Evolutionary conservation across 2,797 vertebrate genomes (phyloP).

Genomic region (Alcedo atthis): DNA sequence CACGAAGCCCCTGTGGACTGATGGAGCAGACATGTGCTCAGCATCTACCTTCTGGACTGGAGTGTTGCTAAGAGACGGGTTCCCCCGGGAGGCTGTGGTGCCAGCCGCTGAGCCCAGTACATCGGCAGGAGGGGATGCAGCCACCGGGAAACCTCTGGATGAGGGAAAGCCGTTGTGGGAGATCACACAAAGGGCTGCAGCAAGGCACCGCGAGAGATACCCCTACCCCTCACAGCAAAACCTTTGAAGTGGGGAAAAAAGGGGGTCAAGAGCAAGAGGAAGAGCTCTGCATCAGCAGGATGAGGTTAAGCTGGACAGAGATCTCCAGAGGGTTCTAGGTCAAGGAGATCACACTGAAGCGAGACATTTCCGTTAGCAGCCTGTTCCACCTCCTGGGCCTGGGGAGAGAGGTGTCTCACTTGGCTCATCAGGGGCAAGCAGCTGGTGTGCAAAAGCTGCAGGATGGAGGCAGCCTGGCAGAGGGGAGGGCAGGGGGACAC

Average conservation of each 20-base stretch:
- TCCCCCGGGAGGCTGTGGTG: slow-evolving; percentile 16
- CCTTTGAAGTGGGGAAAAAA: background rate
- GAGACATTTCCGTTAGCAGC: background rate
- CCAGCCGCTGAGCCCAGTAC: background rate
- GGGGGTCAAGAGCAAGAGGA: background rate
- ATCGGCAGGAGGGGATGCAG: background rate
- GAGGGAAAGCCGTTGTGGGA: background rate
- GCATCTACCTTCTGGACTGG: slow-evolving; percentile 17
- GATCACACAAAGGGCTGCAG: background rate
- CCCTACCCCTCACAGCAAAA: background rate
- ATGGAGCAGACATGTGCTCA: slow-evolving; percentile 5
- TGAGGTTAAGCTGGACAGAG: background rate
- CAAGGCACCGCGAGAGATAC: background rate
- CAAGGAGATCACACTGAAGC: background rate
- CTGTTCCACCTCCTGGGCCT: background rate
- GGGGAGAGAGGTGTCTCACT: background rate
- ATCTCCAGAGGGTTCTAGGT: background rate
- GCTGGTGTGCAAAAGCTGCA: fast-evolving
- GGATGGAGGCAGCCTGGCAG: background rate
- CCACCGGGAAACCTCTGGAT: background rate
- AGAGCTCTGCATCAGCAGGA: background rate
- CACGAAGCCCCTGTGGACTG: background rate
- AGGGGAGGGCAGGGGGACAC: background rate
- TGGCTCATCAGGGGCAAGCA: fast-evolving
- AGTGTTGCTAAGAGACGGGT: slow-evolving; percentile 57